Conservation (phyloP, 2,888 invertebrate genomes). For the Rotaria macrura region DNA sequence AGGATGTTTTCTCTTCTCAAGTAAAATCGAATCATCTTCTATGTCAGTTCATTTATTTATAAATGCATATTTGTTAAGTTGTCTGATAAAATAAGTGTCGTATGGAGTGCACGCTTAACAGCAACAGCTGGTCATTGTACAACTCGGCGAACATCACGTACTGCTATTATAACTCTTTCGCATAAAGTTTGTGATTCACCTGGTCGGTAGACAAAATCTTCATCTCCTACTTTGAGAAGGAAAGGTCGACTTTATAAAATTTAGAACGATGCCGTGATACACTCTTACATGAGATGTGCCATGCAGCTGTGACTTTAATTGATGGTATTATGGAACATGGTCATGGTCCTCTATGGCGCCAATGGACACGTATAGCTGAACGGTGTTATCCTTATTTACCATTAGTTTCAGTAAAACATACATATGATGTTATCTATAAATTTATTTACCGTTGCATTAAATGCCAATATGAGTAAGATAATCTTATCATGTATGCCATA, state of each 20-base stretch:
- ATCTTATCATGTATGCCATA: background rate
- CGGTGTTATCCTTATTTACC: constrained; percentile 24
- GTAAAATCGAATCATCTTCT: background rate
- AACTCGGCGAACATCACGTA: constrained; percentile 42
- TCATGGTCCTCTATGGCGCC: constrained; percentile 73
- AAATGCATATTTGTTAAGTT: background rate
- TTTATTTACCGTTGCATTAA: constrained; percentile 25
- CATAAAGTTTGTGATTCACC: constrained; percentile 60
- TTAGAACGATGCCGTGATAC: constrained; percentile 72
- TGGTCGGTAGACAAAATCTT: background rate
- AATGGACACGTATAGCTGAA: constrained; percentile 55
- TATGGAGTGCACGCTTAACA: constrained; percentile 70
- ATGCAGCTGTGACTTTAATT: constrained; percentile 80
- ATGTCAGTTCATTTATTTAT: background rate
- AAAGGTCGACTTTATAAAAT: background rate
- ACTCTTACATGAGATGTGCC: constrained; percentile 83
- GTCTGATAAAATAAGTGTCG: constrained; percentile 53
- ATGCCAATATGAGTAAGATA: constrained; percentile 23
- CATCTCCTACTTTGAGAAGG: background rate
- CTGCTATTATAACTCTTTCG: constrained; percentile 62
- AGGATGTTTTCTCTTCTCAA: background rate
- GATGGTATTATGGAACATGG: constrained; percentile 62
- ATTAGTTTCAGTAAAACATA: constrained; percentile 21
- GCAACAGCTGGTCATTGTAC: constrained; percentile 67
- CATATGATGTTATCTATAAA: constrained; percentile 24